Evolutionary conservation across 2,797 vertebrate species (phyloP), one percentile per base, ranked within the genome.

Genomic region (Ficedula albicollis): DNA sequence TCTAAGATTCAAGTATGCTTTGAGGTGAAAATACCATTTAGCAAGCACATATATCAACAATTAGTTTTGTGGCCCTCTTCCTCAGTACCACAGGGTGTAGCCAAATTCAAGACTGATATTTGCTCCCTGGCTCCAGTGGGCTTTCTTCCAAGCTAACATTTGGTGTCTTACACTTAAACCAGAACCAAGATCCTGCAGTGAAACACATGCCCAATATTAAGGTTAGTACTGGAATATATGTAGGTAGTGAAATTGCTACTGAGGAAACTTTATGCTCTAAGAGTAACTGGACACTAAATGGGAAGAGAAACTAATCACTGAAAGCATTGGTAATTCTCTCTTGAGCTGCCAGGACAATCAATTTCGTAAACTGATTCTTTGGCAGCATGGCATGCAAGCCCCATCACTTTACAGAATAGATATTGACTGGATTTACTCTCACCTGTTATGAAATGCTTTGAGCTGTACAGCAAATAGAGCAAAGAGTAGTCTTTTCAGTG

Each of bases 21-120:
- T 97, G 94, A 95, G 83, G 91, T 87, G 36, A 85, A 97, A 96
- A 95, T 82, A 94, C 77, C 87, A 44, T 81, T 95, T 94, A 94
- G 52, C 54, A 85, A 94, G 79, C 54, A 76, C 56, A 89, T 96
- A 95, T 52, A 94, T 94, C 84, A 75, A 48, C 95, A 96, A 83
- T 94, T 96, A 22, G 1, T 62, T 88, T 91, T 87, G 77, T 69
- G 76, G 85, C 75, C 87, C 69, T 84, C 83, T 95, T 97, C 75
- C 68, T 88, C 83, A 95, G 68, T 56, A 46, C 58, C 34, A 46
- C 22, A 84, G 83, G 68, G 84, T 39, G 11, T 11, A 74, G 77
- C 69, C 77, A 91, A 76, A 91, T 95, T 84, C 48, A 76, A 91
- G 89, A 74, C 85, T 11, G 34, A 66, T 73, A 85, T 90, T 72